Evolutionary conservation across 2,797 vertebrate genomes (phyloP).

Genomic region (Steatocranus sp.): DNA sequence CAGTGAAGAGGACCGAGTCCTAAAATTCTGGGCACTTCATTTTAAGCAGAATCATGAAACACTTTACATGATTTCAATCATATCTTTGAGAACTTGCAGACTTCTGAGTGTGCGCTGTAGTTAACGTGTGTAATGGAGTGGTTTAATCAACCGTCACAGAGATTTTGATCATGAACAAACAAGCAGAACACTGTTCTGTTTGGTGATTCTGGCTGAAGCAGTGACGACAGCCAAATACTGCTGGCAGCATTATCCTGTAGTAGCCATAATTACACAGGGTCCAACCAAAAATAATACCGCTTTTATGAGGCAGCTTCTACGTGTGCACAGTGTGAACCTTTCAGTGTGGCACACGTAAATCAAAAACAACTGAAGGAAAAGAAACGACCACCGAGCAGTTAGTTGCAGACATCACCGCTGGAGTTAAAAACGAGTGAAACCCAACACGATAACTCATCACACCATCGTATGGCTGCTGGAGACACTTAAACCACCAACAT

Average conservation of each 20-base stretch:
- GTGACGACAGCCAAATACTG: slow-evolving; percentile 17
- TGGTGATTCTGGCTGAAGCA: slow-evolving; percentile 3
- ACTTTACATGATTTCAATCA: neutral
- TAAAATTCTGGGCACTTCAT: neutral
- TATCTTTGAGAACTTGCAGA: neutral
- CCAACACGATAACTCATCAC: neutral
- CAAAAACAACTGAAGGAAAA: neutral
- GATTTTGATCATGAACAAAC: neutral
- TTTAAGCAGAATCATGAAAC: neutral
- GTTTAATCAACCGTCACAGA: neutral
- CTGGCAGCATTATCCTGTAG: neutral
- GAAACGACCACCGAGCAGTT: slow-evolving; percentile 17
- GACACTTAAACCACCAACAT: neutral
- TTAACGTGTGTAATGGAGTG: neutral
- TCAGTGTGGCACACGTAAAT: neutral
- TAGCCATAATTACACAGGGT: neutral
- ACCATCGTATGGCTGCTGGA: neutral
- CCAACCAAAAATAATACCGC: neutral
- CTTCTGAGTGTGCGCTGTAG: neutral
- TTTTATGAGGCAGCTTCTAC: neutral
- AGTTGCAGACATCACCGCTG: slow-evolving; percentile 16
- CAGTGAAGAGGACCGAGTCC: neutral
- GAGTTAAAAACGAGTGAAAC: neutral
- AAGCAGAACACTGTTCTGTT: neutral
- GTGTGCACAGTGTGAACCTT: neutral